Percentiles rank a stretch among this genome's conserved stretches.
phyloP scores from a whole-genome alignment of 2,113 vertebrate genomes.

The Lontra canadensis region DNA sequence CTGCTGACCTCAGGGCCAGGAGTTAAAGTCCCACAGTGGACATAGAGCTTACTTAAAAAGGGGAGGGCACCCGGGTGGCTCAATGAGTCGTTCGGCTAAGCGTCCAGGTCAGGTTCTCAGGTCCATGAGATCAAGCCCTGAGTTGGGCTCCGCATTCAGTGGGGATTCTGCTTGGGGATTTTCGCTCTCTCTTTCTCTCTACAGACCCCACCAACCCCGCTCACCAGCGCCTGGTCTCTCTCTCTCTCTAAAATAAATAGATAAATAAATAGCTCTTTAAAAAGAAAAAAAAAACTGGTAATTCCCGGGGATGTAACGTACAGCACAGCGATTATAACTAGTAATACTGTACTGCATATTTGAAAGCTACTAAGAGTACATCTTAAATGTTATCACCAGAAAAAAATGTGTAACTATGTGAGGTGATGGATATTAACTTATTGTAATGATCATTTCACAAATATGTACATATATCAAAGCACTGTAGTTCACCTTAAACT shows the following conservation, averaged over 20 bases:
- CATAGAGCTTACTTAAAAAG: neutral
- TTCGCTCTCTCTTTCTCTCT: neutral
- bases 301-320: neutral
- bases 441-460: neutral
- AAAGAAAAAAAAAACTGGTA: neutral
- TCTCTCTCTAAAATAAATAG: neutral
- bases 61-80: neutral
- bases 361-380: neutral
- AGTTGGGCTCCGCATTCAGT: neutral
- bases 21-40: neutral
- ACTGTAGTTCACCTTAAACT: accelerated
- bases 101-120: neutral
- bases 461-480: neutral
- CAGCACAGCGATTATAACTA: too few species aligned
- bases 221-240: neutral
- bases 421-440: neutral
- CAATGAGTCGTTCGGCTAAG: neutral
- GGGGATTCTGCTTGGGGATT: neutral
- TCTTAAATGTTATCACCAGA: neutral
- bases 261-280: neutral
- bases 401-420: neutral
- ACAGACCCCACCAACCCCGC: neutral
- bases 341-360: accelerated
- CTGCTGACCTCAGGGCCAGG: neutral
- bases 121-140: neutral